Conservation (phyloP, 2,797 vertebrate species). For the Taenioides sp. region DNA sequence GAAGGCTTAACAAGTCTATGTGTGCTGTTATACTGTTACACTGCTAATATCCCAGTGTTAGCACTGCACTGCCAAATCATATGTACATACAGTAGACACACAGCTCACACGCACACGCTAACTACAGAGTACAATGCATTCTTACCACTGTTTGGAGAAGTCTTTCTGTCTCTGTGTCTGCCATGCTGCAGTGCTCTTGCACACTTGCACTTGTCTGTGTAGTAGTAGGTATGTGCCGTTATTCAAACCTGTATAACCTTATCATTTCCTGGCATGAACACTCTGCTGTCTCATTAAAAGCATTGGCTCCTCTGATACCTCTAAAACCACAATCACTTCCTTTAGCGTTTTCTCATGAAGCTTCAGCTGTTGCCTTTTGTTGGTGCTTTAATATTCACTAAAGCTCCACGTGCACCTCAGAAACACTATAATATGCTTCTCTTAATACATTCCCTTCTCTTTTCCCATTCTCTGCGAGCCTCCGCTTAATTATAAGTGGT, state of each 20-base stretch:
- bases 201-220: constrained; percentile 37
- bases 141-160: constrained; percentile 55
- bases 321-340: constrained; percentile 79
- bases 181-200: constrained; percentile 16
- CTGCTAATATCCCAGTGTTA: constrained; percentile 18
- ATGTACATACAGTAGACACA: constrained; percentile 2
- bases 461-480: constrained; percentile 66
- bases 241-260: constrained; percentile 69
- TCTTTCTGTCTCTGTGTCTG: constrained; percentile 23
- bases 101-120: not conserved
- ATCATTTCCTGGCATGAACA: constrained; percentile 73
- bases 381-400: constrained; percentile 77
- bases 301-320: constrained; percentile 71
- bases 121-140: constrained; percentile 17
- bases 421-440: constrained; percentile 55
- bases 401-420: constrained; percentile 56
- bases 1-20: constrained; percentile 55
- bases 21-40: constrained; percentile 39
- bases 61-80: constrained; percentile 5
- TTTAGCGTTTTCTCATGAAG: constrained; percentile 72
- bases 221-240: constrained; percentile 56
- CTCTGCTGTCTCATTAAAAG: constrained; percentile 78
- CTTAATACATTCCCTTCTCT: constrained; percentile 61
- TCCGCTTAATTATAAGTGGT: constrained; percentile 77
- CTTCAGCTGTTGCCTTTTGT: constrained; percentile 70